Evolutionary conservation across 2,113 vertebrate genomes (phyloP).

Genomic region (Gallinago media): DNA sequence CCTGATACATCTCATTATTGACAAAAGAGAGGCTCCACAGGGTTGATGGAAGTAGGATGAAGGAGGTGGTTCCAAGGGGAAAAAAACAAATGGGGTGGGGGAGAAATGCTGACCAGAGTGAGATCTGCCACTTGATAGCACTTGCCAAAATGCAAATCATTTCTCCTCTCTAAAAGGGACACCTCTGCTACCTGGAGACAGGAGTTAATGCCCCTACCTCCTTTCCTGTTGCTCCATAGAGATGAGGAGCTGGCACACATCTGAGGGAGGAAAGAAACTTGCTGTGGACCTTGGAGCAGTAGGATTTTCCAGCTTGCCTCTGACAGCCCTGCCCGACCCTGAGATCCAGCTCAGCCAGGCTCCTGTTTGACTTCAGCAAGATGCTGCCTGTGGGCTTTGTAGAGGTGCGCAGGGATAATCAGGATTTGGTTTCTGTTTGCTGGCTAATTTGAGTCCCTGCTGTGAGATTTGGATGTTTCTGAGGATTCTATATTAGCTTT

Average conservation of each 20-base stretch:
- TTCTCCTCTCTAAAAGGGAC: not conserved
- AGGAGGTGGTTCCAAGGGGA: not conserved
- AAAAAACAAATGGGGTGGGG: not conserved
- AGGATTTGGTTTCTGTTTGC: constrained; percentile 68
- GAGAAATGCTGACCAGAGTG: not conserved
- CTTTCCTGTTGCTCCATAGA: not conserved
- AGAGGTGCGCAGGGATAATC: constrained; percentile 45
- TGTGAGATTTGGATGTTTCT: constrained; percentile 57
- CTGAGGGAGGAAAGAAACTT: not conserved
- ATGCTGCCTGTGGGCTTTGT: constrained; percentile 16
- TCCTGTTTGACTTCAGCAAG: not conserved
- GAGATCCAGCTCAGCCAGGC: not conserved
- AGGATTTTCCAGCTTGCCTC: not conserved
- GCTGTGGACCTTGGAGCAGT: not conserved
- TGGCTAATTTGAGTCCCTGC: constrained; percentile 51
- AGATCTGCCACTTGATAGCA: not conserved
- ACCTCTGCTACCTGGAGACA: not conserved
- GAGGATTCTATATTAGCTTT: constrained; percentile 54
- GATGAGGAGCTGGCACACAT: not conserved
- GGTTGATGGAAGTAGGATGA: not conserved
- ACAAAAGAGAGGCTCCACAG: not conserved
- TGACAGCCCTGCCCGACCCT: not conserved
- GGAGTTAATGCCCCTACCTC: not conserved
- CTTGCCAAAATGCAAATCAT: not conserved
- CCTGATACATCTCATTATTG: not conserved